phyloP scores from a whole-genome alignment of 64 coral and sea anemone species.

The Anthopleura sola region DNA sequence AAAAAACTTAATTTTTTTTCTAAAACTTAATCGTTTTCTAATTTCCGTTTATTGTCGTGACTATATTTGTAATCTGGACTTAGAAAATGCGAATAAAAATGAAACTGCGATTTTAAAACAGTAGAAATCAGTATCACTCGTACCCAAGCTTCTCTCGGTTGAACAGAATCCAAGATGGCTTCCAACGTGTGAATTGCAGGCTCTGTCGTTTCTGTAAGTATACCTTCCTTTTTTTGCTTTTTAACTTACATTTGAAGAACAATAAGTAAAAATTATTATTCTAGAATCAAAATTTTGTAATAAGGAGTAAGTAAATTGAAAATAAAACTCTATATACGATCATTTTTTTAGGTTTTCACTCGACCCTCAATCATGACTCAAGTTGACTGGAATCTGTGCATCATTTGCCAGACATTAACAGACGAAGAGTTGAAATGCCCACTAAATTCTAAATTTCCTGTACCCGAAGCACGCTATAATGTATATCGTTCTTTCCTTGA shows the following conservation, averaged over 20 bases:
- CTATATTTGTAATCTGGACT: neutral
- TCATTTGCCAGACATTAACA: slow-evolving; percentile 37
- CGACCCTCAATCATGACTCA: neutral
- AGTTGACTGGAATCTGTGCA: slow-evolving; percentile 35
- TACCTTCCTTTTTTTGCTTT: neutral
- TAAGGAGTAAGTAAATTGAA: neutral
- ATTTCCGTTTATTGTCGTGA: neutral
- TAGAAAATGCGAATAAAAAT: neutral
- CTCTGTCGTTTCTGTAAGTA: neutral
- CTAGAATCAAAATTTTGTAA: neutral
- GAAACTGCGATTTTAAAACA: neutral
- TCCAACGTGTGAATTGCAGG: neutral
- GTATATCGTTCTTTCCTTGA: slow-evolving; percentile 2
- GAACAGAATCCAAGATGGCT: neutral
- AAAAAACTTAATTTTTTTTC: too few species aligned
- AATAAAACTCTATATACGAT: neutral
- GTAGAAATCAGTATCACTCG: neutral
- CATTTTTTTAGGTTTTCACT: neutral
- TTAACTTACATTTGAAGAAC: neutral
- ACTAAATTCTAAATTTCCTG: too few species aligned
- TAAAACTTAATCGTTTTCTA: neutral
- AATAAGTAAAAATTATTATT: neutral
- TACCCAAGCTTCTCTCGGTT: neutral
- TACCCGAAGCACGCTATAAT: slow-evolving; percentile 18
- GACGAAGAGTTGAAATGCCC: slow-evolving; percentile 23